Evolutionary conservation across 2,888 invertebrate species (phyloP).

Genomic region (Linnaemya vulpina): DNA sequence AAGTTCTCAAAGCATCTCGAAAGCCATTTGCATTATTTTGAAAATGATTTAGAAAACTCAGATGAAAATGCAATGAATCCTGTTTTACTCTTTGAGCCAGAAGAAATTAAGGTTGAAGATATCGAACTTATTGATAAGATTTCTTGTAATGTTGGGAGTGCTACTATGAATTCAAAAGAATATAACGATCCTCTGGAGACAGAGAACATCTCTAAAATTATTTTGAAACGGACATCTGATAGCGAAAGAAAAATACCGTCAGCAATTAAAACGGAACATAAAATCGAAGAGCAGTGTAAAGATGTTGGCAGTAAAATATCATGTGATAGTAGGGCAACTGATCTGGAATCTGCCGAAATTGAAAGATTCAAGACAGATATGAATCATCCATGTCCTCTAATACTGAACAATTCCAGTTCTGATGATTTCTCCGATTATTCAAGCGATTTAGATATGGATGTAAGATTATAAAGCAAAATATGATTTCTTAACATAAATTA

Average conservation of each 20-base stretch:
- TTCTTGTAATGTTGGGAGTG: not conserved
- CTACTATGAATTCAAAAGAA: not conserved
- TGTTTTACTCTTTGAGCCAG: slow-evolving; percentile 27
- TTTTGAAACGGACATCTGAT: not conserved
- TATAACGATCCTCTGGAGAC: slow-evolving; percentile 55
- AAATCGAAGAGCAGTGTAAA: not conserved
- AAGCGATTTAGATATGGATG: slow-evolving; percentile 34
- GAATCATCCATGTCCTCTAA: not conserved
- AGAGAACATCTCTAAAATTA: not conserved
- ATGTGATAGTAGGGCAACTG: not conserved
- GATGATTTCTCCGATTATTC: slow-evolving; percentile 24
- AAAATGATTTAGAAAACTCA: slow-evolving; percentile 1
- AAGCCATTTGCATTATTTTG: slow-evolving; percentile 38
- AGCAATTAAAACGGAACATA: slow-evolving; percentile 17
- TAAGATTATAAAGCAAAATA: slow-evolving; percentile 31
- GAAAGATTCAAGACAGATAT: not conserved
- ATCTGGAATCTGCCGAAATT: not conserved
- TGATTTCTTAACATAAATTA: too few relatives aligned
- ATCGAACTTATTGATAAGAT: not conserved
- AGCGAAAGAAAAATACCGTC: not conserved
- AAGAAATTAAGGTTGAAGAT: slow-evolving; percentile 52
- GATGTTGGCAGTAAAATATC: not conserved
- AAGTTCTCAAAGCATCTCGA: slow-evolving; percentile 62
- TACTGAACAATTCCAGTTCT: slow-evolving; percentile 7
- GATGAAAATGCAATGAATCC: not conserved